These are phyloP conservation scores for Oryzias woworae DNA, from an alignment of 2,113 vertebrate species.

Conservation along the genomic window DNA sequence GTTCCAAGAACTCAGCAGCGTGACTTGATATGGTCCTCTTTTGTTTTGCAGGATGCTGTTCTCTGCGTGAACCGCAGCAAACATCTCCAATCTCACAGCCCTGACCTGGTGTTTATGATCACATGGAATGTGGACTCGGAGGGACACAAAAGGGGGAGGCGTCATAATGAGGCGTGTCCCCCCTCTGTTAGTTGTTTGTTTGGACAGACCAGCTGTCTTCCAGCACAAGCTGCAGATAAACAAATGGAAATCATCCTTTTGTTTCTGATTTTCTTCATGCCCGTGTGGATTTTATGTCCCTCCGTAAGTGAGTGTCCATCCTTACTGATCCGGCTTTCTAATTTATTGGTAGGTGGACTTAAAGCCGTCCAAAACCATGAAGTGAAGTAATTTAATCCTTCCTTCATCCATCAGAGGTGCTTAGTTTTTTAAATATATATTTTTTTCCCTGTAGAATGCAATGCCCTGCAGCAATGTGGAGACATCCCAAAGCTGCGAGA, in stretches of 20 bases:
- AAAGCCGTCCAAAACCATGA: constrained; percentile 34
- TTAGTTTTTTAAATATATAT: constrained; percentile 38
- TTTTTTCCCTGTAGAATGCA: constrained; percentile 20
- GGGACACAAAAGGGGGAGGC: constrained; percentile 47
- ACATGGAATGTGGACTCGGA: constrained; percentile 63
- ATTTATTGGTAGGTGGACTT: constrained; percentile 61
- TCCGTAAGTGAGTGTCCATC: neutral
- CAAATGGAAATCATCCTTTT: constrained; percentile 60
- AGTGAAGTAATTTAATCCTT: constrained; percentile 61
- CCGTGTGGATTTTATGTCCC: neutral
- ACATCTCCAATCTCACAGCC: constrained; percentile 35
- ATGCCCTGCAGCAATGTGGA: constrained; percentile 30
- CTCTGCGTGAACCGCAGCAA: constrained; percentile 41
- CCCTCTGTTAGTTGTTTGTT: constrained; percentile 69
- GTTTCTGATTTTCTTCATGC: constrained; percentile 6
- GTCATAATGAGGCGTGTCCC: constrained; percentile 62
- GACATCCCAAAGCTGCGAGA: constrained; percentile 38
- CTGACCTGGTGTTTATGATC: constrained; percentile 55
- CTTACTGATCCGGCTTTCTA: constrained; percentile 37
- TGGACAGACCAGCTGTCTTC: constrained; percentile 68
- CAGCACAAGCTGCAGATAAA: constrained; percentile 61
- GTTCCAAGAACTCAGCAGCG: constrained; percentile 9
- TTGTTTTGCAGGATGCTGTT: constrained; percentile 2
- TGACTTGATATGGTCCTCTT: constrained; percentile 14
- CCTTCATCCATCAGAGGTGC: constrained; percentile 39